Percentiles rank a stretch among this genome's conserved stretches.
phyloP scores from a whole-genome alignment of 2,888 invertebrate genomes.

The Trichacis sp. region DNA sequence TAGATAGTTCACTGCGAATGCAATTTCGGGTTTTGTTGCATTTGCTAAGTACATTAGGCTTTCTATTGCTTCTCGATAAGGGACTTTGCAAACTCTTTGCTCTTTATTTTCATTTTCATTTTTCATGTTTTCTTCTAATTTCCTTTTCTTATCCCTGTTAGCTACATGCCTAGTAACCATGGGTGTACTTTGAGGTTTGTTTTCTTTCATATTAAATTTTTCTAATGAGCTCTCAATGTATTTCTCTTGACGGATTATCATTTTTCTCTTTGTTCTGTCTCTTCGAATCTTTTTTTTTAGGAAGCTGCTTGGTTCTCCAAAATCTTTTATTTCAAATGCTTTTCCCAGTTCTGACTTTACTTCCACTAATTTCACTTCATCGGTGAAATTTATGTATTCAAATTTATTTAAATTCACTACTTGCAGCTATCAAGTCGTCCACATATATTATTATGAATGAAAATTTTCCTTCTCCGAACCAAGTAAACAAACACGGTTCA shows the following conservation, averaged over 20 bases:
- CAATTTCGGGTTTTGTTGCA: conserved; percentile 30
- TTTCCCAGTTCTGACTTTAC: conserved; percentile 32
- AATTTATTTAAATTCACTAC: too few species aligned
- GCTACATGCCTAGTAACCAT: conserved; percentile 34
- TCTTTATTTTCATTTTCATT: conserved; percentile 1
- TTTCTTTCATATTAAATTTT: conserved; percentile 23
- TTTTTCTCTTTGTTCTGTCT: conserved; percentile 26
- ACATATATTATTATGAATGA: conserved; percentile 41
- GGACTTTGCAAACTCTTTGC: conserved; percentile 12
- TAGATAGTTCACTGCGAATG: conserved; percentile 23
- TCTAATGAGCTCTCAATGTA: conserved; percentile 25
- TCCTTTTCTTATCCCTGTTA: conserved; percentile 15
- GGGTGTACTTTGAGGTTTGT: conserved; percentile 26
- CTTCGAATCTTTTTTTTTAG: conserved; percentile 41
- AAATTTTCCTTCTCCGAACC: conserved; percentile 35
- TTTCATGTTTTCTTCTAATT: neutral
- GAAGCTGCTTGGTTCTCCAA: conserved; percentile 42
- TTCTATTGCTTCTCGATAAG: conserved; percentile 44
- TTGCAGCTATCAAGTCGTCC: conserved; percentile 28
- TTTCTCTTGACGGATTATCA: conserved; percentile 17
- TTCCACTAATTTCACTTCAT: conserved; percentile 25
- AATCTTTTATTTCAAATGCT: conserved; percentile 43
- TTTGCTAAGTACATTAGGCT: conserved; percentile 36
- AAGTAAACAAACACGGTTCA: conserved; percentile 38
- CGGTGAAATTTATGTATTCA: too few species aligned